Evolutionary conservation across 2,113 vertebrate species (phyloP).

Genomic region (Corydoras sp.): DNA sequence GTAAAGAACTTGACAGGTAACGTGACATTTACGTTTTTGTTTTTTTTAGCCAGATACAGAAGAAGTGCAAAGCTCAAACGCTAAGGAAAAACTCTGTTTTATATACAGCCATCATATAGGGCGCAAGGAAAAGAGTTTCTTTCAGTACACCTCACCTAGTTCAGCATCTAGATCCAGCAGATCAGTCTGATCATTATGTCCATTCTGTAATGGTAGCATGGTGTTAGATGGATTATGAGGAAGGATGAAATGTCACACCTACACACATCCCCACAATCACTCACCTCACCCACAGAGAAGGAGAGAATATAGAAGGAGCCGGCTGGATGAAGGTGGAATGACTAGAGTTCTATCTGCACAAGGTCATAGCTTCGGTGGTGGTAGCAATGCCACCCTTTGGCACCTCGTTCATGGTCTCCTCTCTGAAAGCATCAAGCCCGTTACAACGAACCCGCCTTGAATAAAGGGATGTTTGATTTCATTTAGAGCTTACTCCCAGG

Average conservation of each 20-base stretch:
- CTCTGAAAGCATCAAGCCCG: constrained; percentile 13
- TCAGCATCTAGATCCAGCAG: constrained; percentile 79
- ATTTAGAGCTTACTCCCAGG: constrained; percentile 7
- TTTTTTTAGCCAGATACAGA: too few species aligned
- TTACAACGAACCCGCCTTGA: not conserved
- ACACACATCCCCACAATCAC: constrained; percentile 11
- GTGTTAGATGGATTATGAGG: constrained; percentile 41
- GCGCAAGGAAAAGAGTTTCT: not conserved
- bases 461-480: constrained; percentile 13
- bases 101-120: not conserved
- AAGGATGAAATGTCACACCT: constrained; percentile 22
- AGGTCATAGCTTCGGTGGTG: not conserved
- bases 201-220: constrained; percentile 82
- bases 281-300: constrained; percentile 7
- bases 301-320: not conserved
- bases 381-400: not conserved
- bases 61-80: too few species aligned
- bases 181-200: constrained; percentile 57
- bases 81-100: not conserved
- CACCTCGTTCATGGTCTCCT: constrained; percentile 27
- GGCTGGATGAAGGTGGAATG: constrained; percentile 7
- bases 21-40: constrained; percentile 10
- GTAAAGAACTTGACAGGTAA: constrained; percentile 5
- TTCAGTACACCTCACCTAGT: constrained; percentile 71
- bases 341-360: constrained; percentile 22